These are phyloP conservation scores for Pseudomugil tenellus DNA, from an alignment of 2,797 vertebrate genomes.

Conservation along the genomic window DNA sequence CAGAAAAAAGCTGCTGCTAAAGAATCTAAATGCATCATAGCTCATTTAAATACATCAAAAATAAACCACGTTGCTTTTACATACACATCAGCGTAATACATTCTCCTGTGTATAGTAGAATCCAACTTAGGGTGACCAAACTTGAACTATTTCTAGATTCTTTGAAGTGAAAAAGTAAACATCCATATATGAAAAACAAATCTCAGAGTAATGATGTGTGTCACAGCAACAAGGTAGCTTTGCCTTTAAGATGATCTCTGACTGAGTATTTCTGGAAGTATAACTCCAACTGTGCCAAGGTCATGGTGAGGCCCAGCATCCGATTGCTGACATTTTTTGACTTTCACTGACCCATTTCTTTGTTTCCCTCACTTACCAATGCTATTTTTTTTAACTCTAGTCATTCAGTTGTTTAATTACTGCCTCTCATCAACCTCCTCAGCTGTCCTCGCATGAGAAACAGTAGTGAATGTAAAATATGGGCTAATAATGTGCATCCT, in stretches of 20 bases:
- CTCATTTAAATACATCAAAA: slow-evolving; percentile 26
- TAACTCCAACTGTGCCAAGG: slow-evolving; percentile 57
- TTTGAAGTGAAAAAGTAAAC: slow-evolving; percentile 8
- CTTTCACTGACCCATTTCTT: slow-evolving; percentile 52
- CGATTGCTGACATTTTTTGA: slow-evolving; percentile 67
- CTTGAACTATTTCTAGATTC: slow-evolving; percentile 4
- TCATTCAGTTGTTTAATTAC: slow-evolving; percentile 44
- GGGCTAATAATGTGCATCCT: slow-evolving; percentile 7
- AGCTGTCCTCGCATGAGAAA: slow-evolving; percentile 20
- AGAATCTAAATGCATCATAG: slow-evolving; percentile 14
- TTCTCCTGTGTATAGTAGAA: slow-evolving; percentile 7
- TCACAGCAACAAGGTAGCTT: background rate
- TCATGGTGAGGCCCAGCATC: slow-evolving; percentile 37
- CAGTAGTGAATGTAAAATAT: slow-evolving; percentile 28
- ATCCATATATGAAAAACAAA: background rate
- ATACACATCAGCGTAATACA: slow-evolving; percentile 7
- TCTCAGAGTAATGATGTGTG: slow-evolving; percentile 8
- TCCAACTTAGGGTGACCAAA: background rate
- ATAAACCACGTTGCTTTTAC: slow-evolving; percentile 18
- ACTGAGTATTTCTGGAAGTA: slow-evolving; percentile 47
- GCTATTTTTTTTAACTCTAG: slow-evolving; percentile 50
- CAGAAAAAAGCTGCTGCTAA: slow-evolving; percentile 12
- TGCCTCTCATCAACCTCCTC: slow-evolving; percentile 35
- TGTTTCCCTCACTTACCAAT: slow-evolving; percentile 23
- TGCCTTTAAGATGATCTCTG: slow-evolving; percentile 6